A percentile compares a stretch with the other conserved stretches of the same genome.
These are phyloP conservation scores for Tribolium madens DNA, from an alignment of 1,140 invertebrate species.

Conservation along the genomic window DNA sequence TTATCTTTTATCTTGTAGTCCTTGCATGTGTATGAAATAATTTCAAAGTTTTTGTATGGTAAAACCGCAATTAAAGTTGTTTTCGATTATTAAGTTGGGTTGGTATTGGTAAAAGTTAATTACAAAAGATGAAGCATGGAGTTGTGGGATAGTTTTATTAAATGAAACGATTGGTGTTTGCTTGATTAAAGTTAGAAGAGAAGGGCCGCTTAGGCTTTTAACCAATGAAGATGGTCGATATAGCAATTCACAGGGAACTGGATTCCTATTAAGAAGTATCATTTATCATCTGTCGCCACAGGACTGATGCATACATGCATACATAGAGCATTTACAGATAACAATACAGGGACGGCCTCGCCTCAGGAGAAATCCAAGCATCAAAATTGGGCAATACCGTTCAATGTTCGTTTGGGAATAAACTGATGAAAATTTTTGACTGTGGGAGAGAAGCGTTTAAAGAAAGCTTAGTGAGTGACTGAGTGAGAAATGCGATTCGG, in stretches of 20 bases:
- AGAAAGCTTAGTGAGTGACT: not conserved
- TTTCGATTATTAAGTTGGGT: constrained; percentile 29
- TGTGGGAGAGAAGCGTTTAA: not conserved
- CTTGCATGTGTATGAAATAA: constrained; percentile 36
- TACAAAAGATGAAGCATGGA: constrained; percentile 17
- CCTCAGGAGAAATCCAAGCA: not conserved
- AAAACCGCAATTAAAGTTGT: constrained; percentile 36
- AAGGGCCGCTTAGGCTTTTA: constrained; percentile 55
- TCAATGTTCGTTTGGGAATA: not conserved
- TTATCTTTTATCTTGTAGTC: constrained; percentile 42
- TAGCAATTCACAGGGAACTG: constrained; percentile 57
- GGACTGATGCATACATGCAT: constrained; percentile 57
- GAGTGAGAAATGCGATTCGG: not conserved
- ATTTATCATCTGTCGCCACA: constrained; percentile 62
- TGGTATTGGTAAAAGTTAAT: constrained; percentile 36
- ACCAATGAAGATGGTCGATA: constrained; percentile 58
- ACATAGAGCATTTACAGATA: constrained; percentile 49
- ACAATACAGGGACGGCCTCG: constrained; percentile 49
- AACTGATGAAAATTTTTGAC: not conserved
- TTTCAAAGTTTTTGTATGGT: constrained; percentile 16
- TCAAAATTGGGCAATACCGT: not conserved
- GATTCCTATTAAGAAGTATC: constrained; percentile 61
- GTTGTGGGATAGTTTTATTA: constrained; percentile 40
- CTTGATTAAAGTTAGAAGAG: constrained; percentile 59
- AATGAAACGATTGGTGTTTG: constrained; percentile 49